Conservation (phyloP, 1,140 invertebrate genomes). For the Penaeus chinensis region DNA sequence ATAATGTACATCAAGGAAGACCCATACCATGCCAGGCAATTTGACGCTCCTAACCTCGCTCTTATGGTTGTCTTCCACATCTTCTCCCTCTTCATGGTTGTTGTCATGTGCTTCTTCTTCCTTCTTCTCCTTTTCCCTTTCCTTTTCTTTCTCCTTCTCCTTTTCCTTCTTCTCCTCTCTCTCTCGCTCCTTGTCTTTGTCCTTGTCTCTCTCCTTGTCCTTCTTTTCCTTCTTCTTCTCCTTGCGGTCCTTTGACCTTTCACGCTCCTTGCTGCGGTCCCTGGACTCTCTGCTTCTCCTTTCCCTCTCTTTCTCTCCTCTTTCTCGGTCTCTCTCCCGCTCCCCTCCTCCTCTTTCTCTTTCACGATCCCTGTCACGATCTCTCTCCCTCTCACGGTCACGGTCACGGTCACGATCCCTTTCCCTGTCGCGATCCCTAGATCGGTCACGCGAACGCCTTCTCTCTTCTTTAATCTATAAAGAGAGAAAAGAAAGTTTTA, state of each 20-base stretch:
- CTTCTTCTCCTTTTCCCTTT: conserved; percentile 50
- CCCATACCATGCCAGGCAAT: conserved; percentile 42
- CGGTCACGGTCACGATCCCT: conserved; percentile 62
- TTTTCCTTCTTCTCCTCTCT: conserved; percentile 61
- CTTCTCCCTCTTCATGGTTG: conserved; percentile 56
- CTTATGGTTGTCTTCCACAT: conserved; percentile 61
- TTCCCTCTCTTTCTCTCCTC: conserved; percentile 65
- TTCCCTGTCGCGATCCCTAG: conserved; percentile 51
- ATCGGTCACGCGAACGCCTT: conserved; percentile 63
- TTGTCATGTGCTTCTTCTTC: conserved; percentile 55
- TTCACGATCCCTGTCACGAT: conserved; percentile 62
- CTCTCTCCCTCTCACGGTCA: conserved; percentile 66
- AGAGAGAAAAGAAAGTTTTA: not conserved
- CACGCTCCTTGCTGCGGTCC: conserved; percentile 65
- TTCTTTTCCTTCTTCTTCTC: conserved; percentile 62
- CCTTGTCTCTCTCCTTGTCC: conserved; percentile 54
- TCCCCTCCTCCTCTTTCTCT: conserved; percentile 53
- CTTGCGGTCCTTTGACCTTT: conserved; percentile 57
- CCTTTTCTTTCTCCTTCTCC: conserved; percentile 64
- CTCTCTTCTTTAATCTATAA: conserved; percentile 77
- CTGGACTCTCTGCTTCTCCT: conserved; percentile 47
- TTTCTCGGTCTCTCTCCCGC: conserved; percentile 65
- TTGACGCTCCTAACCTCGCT: conserved; percentile 60
- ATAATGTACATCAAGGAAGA: not conserved
- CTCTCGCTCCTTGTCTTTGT: conserved; percentile 59